Conservation (phyloP, 1,140 invertebrate species). For the Lethrus apterus region DNA sequence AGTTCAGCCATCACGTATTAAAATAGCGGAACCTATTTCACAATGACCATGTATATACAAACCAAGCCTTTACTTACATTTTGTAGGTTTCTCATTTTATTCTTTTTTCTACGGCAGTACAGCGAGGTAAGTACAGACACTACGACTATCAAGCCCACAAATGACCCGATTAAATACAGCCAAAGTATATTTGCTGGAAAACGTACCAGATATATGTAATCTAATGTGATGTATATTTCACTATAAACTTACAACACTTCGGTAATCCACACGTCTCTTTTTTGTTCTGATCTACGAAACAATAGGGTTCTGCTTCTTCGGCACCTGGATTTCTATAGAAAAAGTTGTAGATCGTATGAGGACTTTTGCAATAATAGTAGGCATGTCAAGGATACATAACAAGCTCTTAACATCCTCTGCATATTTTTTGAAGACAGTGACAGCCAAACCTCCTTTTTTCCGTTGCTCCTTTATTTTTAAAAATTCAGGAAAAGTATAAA, state of each 20-base stretch:
- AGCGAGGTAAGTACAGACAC: constrained; percentile 42
- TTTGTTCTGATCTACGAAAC: constrained; percentile 68
- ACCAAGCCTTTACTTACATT: constrained; percentile 45
- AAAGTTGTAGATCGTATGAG: no score
- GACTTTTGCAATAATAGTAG: no score
- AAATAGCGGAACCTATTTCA: no score
- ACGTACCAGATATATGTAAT: not conserved
- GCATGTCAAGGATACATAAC: no score
- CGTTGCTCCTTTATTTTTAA: no score
- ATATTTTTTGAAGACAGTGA: no score
- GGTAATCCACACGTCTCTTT: constrained; percentile 77
- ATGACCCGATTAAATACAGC: constrained; percentile 50
- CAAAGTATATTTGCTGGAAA: constrained; percentile 50
- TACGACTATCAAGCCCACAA: constrained; percentile 40
- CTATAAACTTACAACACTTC: constrained; percentile 59
- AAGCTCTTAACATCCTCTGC: no score
- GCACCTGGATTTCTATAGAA: constrained; percentile 72
- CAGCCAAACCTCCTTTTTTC: no score
- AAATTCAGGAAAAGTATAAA: no score
- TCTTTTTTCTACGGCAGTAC: constrained; percentile 47
- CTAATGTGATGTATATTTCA: not conserved
- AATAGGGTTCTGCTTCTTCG: constrained; percentile 79
- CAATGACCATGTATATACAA: no score
- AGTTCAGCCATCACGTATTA: no score
- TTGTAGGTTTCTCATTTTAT: constrained; percentile 53